These are phyloP conservation scores for Parnassius smintheus DNA, from an alignment of 2,888 invertebrate species.

Conservation along the genomic window DNA sequence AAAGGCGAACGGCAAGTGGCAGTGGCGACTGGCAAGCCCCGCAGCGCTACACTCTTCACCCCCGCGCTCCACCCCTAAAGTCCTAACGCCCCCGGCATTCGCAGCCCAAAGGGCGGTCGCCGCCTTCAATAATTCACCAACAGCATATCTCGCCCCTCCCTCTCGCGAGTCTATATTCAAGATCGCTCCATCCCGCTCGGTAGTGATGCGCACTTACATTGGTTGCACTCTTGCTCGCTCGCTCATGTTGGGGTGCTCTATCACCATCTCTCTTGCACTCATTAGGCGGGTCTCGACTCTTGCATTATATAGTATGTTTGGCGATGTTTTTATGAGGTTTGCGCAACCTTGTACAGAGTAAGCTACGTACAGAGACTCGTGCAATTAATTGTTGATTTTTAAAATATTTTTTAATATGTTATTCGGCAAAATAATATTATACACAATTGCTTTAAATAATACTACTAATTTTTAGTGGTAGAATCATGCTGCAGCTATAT, in stretches of 20 bases:
- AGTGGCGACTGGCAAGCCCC: slow-evolving; percentile 37
- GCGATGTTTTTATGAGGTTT: slow-evolving; percentile 70
- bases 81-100: slow-evolving; percentile 44
- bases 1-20: slow-evolving; percentile 67
- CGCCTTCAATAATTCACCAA: slow-evolving; percentile 69
- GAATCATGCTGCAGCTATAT: too few species aligned
- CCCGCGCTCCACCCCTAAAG: slow-evolving; percentile 32
- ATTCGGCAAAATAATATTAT: too few species aligned
- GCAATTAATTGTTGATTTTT: too few species aligned
- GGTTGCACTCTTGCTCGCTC: slow-evolving; percentile 26
- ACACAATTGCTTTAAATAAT: too few species aligned
- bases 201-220: slow-evolving; percentile 50
- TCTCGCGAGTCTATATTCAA: slow-evolving; percentile 27
- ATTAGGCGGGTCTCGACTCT: slow-evolving; percentile 57
- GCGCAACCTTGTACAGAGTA: slow-evolving; percentile 58
- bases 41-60: slow-evolving; percentile 33
- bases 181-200: slow-evolving; percentile 40
- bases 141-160: slow-evolving; percentile 41
- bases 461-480: too few species aligned
- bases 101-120: slow-evolving; percentile 72
- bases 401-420: too few species aligned
- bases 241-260: slow-evolving; percentile 5
- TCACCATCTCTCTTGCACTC: slow-evolving; percentile 50
- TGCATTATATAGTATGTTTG: slow-evolving; percentile 76
- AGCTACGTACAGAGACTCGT: slow-evolving; percentile 41